Conservation (phyloP, 2,113 vertebrate genomes). For the Centropus unirufus region DNA sequence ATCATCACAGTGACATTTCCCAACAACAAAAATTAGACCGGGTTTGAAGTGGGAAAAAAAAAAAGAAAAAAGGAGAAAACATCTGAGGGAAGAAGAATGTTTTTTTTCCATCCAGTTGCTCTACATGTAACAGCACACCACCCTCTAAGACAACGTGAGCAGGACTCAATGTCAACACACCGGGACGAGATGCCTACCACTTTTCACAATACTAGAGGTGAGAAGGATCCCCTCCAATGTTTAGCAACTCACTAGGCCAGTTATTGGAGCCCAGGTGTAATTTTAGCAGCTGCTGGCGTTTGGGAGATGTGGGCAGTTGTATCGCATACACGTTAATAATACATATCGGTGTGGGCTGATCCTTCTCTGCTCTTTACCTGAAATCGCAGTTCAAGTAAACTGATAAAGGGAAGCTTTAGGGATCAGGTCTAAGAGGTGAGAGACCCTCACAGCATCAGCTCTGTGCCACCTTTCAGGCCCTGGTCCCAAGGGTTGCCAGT, state of each 20-base stretch:
- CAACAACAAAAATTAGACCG: neutral
- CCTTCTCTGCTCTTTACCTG: neutral
- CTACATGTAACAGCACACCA: neutral
- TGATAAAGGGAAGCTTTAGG: neutral
- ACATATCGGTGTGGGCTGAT: rapidly evolving
- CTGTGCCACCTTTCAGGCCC: neutral
- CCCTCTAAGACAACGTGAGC: neutral
- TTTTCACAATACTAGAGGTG: neutral
- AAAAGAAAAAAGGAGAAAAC: neutral
- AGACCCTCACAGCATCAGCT: neutral
- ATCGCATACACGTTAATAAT: rapidly evolving
- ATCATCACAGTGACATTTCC: neutral
- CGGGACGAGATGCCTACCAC: rapidly evolving
- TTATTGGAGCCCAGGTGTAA: neutral
- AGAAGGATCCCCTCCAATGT: neutral
- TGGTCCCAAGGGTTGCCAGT: neutral
- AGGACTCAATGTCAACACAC: neutral
- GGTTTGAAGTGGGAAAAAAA: neutral
- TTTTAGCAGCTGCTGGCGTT: neutral
- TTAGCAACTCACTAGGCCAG: neutral
- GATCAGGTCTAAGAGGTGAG: neutral
- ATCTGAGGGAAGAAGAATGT: neutral
- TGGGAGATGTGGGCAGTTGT: neutral
- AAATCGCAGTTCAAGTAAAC: neutral
- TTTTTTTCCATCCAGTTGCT: neutral